Conservation (phyloP, 2,888 invertebrate species). For the Pristionchus mayeri region DNA sequence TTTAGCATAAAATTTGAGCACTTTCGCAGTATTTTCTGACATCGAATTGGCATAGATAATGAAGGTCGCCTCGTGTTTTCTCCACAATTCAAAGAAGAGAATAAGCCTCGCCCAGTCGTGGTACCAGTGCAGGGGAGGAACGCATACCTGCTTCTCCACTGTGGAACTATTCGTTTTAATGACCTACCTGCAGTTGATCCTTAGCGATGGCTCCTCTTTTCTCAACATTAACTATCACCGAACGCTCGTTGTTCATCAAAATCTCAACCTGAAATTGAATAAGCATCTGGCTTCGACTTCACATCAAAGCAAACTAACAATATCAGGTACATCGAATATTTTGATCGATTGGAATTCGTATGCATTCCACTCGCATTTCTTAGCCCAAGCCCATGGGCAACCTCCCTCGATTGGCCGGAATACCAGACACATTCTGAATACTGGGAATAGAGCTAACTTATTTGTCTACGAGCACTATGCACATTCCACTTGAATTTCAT, state of each 20-base stretch:
- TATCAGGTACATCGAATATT: too few relatives aligned
- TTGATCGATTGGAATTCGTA: too few relatives aligned
- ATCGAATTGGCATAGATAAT: slow-evolving; percentile 1
- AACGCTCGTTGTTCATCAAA: not conserved
- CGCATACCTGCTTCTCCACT: not conserved
- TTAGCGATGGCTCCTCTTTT: not conserved
- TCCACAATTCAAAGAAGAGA: not conserved
- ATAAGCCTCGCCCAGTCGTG: not conserved
- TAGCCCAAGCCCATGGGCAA: too few relatives aligned
- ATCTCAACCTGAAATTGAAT: slow-evolving; percentile 21
- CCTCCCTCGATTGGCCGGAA: too few relatives aligned
- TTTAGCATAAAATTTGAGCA: not conserved
- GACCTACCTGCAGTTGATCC: not conserved
- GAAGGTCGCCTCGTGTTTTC: not conserved
- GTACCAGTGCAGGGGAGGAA: not conserved
- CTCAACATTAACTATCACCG: not conserved
- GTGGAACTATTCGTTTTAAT: too few relatives aligned
- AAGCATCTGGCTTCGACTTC: too few relatives aligned
- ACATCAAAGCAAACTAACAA: too few relatives aligned
- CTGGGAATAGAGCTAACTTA: too few relatives aligned
- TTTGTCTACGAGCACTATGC: too few relatives aligned
- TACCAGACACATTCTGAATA: too few relatives aligned
- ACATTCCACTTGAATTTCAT: too few relatives aligned
- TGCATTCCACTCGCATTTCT: too few relatives aligned
- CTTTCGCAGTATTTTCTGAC: not conserved